phyloP scores from a whole-genome alignment of 2,888 invertebrate genomes.

The Platycnemis pennipes region DNA sequence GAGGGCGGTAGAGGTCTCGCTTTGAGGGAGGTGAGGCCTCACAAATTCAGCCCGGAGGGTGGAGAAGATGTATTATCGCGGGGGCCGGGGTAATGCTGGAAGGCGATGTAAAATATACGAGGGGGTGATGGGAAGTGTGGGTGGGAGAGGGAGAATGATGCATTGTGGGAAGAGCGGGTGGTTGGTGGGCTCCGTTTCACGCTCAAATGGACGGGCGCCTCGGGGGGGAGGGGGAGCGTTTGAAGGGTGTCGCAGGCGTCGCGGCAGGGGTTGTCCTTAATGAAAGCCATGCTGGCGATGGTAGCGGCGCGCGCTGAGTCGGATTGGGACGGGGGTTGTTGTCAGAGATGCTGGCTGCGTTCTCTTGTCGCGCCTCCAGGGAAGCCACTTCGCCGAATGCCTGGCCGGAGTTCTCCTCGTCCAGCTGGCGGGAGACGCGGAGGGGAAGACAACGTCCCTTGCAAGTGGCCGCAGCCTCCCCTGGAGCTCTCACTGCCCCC shows the following conservation, averaged over 20 bases:
- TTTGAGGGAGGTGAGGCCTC: background rate
- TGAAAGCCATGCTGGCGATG: constrained; percentile 37
- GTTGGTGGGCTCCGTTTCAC: constrained; percentile 7
- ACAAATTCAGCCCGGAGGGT: background rate
- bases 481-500: background rate
- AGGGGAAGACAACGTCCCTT: background rate
- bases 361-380: constrained; percentile 41
- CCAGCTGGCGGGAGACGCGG: background rate
- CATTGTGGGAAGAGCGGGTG: no score
- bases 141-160: background rate
- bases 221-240: no score
- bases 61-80: background rate
- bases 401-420: background rate
- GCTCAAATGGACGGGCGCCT: no score
- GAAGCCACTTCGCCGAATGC: constrained; percentile 47
- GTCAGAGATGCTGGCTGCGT: background rate
- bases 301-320: background rate
- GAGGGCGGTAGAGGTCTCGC: background rate
- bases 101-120: constrained; percentile 49
- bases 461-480: no score
- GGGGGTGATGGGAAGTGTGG: background rate
- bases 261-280: constrained; percentile 37
- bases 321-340: constrained; percentile 30
- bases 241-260: background rate
- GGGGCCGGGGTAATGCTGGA: background rate